Evolutionary conservation across 2,888 invertebrate species (phyloP).

Genomic region (Ichneumoninae sp.): DNA sequence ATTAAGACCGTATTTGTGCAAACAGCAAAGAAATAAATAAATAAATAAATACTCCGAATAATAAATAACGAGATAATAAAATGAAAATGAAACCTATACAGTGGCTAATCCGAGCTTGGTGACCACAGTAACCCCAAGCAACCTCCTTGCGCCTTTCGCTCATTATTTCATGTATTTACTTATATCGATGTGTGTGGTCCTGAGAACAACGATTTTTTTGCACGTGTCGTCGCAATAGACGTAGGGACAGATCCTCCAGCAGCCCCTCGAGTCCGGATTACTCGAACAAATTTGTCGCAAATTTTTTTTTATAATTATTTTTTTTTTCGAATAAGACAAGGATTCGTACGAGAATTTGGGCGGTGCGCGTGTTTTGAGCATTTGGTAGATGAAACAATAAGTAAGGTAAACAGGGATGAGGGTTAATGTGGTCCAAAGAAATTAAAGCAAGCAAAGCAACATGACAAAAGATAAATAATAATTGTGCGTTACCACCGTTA

Average conservation of each 20-base stretch:
- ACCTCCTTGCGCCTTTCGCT: constrained; percentile 73
- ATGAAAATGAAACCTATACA: constrained; percentile 75
- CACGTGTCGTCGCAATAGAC: constrained; percentile 9
- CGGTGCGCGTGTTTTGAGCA: constrained; percentile 64
- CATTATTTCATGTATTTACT: constrained; percentile 49
- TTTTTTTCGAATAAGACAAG: constrained; percentile 23
- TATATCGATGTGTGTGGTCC: constrained; percentile 70
- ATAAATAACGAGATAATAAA: constrained; percentile 56
- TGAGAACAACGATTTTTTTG: constrained; percentile 33
- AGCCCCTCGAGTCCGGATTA: constrained; percentile 22
- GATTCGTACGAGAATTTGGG: constrained; percentile 59
- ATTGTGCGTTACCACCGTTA: constrained; percentile 52
- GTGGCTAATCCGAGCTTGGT: constrained; percentile 82
- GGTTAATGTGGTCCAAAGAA: constrained; percentile 84
- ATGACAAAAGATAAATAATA: constrained; percentile 53
- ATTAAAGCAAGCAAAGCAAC: constrained; percentile 65
- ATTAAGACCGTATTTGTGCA: constrained; percentile 68
- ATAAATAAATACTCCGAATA: constrained; percentile 57
- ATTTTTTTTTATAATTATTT: constrained; percentile 3
- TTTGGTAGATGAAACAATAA: constrained; percentile 65
- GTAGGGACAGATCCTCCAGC: constrained; percentile 27
- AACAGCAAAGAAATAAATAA: constrained; percentile 66
- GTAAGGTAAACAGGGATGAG: constrained; percentile 78
- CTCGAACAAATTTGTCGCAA: constrained; percentile 44
- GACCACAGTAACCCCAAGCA: constrained; percentile 84